Conservation (phyloP, 2,113 vertebrate genomes). For the Phoenicopterus ruber region DNA sequence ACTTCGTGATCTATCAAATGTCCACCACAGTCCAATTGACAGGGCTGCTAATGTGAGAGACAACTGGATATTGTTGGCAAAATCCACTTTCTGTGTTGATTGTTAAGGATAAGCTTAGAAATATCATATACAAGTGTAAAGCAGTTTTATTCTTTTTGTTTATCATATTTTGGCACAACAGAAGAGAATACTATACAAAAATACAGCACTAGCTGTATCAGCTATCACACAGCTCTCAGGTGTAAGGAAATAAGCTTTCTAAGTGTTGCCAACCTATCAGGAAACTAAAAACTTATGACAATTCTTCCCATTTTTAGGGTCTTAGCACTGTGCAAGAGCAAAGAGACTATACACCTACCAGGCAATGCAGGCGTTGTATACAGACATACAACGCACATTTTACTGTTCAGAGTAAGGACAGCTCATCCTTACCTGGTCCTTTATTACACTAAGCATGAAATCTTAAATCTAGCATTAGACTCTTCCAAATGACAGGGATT, state of each 20-base stretch:
- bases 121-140: not conserved
- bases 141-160: not conserved
- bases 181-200: not conserved
- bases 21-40: conserved; percentile 97
- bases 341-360: conserved; percentile 19
- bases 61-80: conserved; percentile 94
- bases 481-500: conserved; percentile 13
- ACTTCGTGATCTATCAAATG: conserved; percentile 91
- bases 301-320: not conserved
- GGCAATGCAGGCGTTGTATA: not conserved
- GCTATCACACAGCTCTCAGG: not conserved
- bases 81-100: conserved; percentile 89
- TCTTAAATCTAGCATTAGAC: conserved; percentile 42
- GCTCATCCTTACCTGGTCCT: conserved; percentile 29
- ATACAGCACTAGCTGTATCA: not conserved
- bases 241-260: not conserved
- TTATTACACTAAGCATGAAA: conserved; percentile 46
- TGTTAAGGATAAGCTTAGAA: conserved; percentile 77
- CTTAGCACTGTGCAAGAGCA: not conserved
- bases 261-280: not conserved
- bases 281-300: not conserved
- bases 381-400: conserved; percentile 17
- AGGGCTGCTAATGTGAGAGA: conserved; percentile 92
- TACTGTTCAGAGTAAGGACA: conserved; percentile 50
- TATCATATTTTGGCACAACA: not conserved